Conservation (phyloP, 92 coral and sea anemone species). For the Siderastrea radians region DNA sequence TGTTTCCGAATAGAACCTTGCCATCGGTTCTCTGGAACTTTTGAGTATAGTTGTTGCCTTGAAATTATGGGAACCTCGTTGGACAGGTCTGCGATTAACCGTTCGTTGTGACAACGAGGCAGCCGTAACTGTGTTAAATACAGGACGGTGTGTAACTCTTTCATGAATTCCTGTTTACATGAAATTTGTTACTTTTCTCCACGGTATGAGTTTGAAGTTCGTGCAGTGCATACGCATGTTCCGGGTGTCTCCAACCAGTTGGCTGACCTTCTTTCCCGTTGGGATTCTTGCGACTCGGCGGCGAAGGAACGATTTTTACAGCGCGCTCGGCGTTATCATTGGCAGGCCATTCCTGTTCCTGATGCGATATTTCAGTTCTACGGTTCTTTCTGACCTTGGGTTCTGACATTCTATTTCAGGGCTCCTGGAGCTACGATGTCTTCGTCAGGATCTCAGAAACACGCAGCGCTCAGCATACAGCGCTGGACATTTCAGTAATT, state of each 20-base stretch:
- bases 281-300: not conserved
- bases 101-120: constrained; percentile 46
- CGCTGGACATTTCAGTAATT: constrained; percentile 27
- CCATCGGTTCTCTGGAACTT: constrained; percentile 33
- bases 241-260: not conserved
- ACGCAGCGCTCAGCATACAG: constrained; percentile 39
- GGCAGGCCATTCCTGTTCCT: constrained; percentile 3
- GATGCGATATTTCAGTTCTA: not conserved
- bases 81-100: constrained; percentile 12
- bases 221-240: not conserved
- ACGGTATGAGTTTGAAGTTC: not conserved
- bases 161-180: not conserved
- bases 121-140: constrained; percentile 15
- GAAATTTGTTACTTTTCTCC: not conserved
- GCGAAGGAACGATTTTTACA: not conserved
- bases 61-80: constrained; percentile 46
- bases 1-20: constrained; percentile 9
- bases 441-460: constrained; percentile 22
- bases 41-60: constrained; percentile 39
- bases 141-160: no score
- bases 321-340: not conserved
- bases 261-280: no score
- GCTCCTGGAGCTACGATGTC: not conserved
- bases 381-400: not conserved
- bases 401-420: constrained; percentile 2